phyloP scores from a whole-genome alignment of 2,113 vertebrate genomes.

The Pithys albifrons region DNA sequence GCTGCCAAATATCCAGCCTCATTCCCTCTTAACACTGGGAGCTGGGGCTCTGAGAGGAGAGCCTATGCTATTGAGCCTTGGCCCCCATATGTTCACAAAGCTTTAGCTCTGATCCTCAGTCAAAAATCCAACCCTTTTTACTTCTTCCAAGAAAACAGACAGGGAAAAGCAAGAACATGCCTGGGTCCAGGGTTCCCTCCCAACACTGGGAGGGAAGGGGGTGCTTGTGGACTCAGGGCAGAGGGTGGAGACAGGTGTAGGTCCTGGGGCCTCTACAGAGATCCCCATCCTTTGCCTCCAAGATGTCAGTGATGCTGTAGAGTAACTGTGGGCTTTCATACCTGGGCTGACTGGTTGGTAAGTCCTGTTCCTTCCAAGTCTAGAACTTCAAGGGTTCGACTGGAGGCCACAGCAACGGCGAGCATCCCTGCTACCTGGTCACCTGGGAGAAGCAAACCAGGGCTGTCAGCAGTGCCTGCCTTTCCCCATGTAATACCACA shows the following conservation, averaged over 20 bases:
- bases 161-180: neutral
- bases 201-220: neutral
- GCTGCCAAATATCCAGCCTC: neutral
- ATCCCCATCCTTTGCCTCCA: neutral
- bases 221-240: rapidly evolving
- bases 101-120: neutral
- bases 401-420: slow-evolving; percentile 92
- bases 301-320: neutral
- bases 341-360: slow-evolving; percentile 94
- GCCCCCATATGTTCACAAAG: neutral
- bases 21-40: neutral
- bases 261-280: neutral
- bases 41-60: neutral
- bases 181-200: too few relatives aligned
- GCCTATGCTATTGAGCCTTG: neutral
- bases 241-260: neutral
- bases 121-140: neutral
- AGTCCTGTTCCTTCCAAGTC: slow-evolving; percentile 95
- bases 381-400: slow-evolving; percentile 92
- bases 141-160: neutral
- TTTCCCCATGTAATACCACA: neutral
- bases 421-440: slow-evolving; percentile 96
- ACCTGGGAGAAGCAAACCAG: slow-evolving; percentile 74
- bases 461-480: neutral
- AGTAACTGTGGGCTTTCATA: slow-evolving; percentile 48